Conservation (phyloP, 2,113 vertebrate species). For the Psettodes erumei region DNA sequence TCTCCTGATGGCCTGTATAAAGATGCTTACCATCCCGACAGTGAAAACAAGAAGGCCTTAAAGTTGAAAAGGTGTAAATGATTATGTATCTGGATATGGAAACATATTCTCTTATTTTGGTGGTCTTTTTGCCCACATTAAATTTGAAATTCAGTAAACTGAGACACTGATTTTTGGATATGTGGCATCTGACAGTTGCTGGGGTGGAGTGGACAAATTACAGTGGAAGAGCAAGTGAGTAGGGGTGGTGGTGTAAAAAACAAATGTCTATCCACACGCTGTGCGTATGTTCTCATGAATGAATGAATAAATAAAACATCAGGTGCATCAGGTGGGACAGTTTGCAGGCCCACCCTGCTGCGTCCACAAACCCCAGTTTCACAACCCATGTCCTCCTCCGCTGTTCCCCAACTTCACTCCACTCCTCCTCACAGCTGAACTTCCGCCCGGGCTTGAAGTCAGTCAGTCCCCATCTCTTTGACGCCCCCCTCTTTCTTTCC, state of each 20-base stretch:
- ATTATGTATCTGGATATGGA: background rate
- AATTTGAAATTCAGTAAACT: too few species aligned
- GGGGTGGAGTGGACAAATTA: background rate
- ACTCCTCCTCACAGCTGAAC: background rate
- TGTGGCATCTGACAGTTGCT: background rate
- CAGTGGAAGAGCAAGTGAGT: background rate
- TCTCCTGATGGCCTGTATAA: too few species aligned
- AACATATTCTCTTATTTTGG: background rate
- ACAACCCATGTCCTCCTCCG: background rate
- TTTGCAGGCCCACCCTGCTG: background rate
- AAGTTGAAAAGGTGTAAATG: background rate
- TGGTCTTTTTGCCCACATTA: too few species aligned
- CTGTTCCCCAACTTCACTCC: background rate
- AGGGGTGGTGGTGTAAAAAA: background rate
- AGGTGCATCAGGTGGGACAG: background rate
- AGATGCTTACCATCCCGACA: background rate
- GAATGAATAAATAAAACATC: background rate
- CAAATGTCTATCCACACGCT: background rate
- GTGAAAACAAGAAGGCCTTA: background rate
- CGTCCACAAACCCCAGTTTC: conserved; percentile 9
- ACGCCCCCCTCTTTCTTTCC: conserved; percentile 9
- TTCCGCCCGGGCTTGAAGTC: background rate
- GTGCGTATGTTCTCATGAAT: conserved; percentile 6
- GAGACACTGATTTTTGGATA: too few species aligned
- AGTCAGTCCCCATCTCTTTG: conserved; percentile 33